Percentiles rank a stretch among this genome's conserved stretches.
Evolutionary conservation across 2,888 invertebrate species (phyloP).

Genomic region (Tenodera sinensis): DNA sequence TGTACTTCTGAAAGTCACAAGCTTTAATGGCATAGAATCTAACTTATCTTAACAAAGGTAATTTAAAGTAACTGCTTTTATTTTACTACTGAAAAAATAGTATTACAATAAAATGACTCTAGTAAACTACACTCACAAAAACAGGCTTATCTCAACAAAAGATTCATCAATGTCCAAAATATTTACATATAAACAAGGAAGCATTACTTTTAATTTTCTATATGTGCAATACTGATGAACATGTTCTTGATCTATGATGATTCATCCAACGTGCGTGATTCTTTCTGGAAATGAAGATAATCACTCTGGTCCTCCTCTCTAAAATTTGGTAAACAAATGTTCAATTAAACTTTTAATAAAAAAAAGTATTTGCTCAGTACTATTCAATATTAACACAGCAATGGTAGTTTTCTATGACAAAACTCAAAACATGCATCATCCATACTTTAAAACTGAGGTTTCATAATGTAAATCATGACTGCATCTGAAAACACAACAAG

Average conservation of each 20-base stretch:
- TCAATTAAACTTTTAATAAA: not conserved
- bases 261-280: not conserved
- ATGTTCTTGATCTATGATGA: not conserved
- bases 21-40: no score
- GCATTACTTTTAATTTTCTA: not conserved
- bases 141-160: not conserved
- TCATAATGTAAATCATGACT: not conserved
- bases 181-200: not conserved
- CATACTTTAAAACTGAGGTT: not conserved
- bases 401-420: not conserved
- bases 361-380: no score
- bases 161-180: not conserved
- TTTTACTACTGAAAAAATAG: no score
- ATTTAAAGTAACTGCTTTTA: no score
- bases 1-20: no score
- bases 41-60: no score
- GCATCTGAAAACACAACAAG: not conserved
- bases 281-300: not conserved
- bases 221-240: not conserved
- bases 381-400: not conserved
- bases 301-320: conserved; percentile 25
- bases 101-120: no score
- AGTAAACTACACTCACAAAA: no score
- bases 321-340: not conserved
- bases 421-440: not conserved